Base-by-base conservation (phyloP, 92 coral and sea anemone genomes). In the Palythoa heliodiscus region DNA sequence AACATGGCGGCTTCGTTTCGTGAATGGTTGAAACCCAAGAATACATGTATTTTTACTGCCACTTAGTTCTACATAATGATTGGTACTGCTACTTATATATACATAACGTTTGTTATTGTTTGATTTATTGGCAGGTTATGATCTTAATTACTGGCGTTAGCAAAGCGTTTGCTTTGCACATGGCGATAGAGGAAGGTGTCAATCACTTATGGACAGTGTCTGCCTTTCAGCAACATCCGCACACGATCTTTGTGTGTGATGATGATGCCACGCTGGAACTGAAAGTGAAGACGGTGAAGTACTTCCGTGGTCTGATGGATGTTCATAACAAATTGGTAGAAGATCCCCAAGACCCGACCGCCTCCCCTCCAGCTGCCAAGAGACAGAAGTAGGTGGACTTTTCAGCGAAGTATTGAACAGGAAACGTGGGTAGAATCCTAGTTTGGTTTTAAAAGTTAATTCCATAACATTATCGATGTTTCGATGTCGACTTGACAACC, bases 171-270 rank as follows among this genome's bases (percentile, higher is more conserved):
- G 99, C 99, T 22, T 91, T 97, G 20, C 94, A 93, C 52, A 89
- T 89, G 39, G 95, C 97, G 35, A 97, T 91, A 5, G 99, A 97
- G 81, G 95, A 93, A 73, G 99, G 99, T 53, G 92, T 97, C 55
- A 97, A 95, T 71, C 99, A 97, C 87, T 92, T 97, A 93, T 97
- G 92, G 89, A 97, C 99, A 13, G 99, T 95, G 48, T 97, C 99
- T 0, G 99, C 99, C 58, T 97, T 97, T 86, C 99, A 97, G 70
- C 98, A 92, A 83, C 99, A 97, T 52, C 97, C 98, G 13, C 92
- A 79, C 68, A 95, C 99, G 43, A 93, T 88, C 22, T 97, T 97
- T 84, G 93, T 97, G 52, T 92, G 94, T 66, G 99, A 97, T 55
- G 99, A 97, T 23, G 99, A 97, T 67, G 99, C 99, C 73, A 97